Evolutionary conservation across 2,888 invertebrate species (phyloP), one percentile per base, ranked within the genome.

Genomic region (Napeogenes sylphis): DNA sequence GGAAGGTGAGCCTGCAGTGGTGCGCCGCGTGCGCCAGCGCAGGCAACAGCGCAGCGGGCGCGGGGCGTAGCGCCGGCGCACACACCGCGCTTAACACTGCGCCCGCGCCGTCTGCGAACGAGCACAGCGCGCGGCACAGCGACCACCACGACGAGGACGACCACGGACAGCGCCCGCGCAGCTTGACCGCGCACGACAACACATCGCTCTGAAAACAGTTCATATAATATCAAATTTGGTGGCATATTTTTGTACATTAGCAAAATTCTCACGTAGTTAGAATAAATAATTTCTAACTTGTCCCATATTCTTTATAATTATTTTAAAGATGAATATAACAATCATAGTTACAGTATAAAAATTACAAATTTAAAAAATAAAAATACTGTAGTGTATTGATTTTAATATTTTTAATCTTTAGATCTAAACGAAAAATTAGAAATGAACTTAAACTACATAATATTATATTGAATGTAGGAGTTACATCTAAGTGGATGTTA

Each of bases 1-100:
- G 70, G 66, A 85, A 83, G 2, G 80, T 67, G 58, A 70, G 64
- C 4, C 85, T 72, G 5, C 85, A 82, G 57, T 85, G 82, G 55
- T 81, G 76, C 2, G 89, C 87, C 12, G 85, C 83, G 72, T 85
- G 81, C n/a, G 87, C 88, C 0, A 88, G 56, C 2, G 87, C 87
- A 1, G 85, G 83, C 75, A 87, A 65, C 21, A 85, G 71, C 0
- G 65, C 62, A 5, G 79, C 74, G n/a, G 80, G 75, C 63, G 76
- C 63, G 14, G 51, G 70, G 45, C 66, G 81, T 68, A 80, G 71
- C 45, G 75, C 71, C 5, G 71, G 61, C 64, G 75, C 70, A 60
- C 68, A 62, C 53, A 63, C 65, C 62, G 68, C 72, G 58, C 72
- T 70, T 68, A 87, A 71, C 71, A 86, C 64, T 8, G 75, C 78